These are phyloP conservation scores for Icerya purchasi DNA, from an alignment of 2,888 invertebrate genomes.

Conservation along the genomic window DNA sequence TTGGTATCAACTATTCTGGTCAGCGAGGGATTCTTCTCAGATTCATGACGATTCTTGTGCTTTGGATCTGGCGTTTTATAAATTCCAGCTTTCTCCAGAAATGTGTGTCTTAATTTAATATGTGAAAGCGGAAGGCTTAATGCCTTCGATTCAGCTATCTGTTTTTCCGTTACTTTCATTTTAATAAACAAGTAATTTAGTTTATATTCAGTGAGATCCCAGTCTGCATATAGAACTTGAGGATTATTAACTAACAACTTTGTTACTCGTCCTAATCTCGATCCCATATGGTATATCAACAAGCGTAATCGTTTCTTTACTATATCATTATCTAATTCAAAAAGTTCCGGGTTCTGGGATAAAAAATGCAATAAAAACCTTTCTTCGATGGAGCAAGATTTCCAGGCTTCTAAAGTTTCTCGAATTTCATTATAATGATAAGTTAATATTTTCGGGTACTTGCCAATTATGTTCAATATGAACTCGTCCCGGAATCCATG, in stretches of 20 bases:
- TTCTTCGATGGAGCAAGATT: background rate
- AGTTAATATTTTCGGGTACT: constrained; percentile 5
- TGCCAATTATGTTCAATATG: constrained; percentile 1
- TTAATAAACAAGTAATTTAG: constrained; percentile 2
- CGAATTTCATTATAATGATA: background rate
- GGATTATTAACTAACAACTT: constrained; percentile 1
- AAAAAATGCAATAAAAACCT: constrained; percentile 4
- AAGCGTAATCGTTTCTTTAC: background rate
- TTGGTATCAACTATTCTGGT: constrained; percentile 13
- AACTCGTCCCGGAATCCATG: background rate
- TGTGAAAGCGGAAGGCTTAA: constrained; percentile 3
- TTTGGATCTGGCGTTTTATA: constrained; percentile 11
- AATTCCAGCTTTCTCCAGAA: constrained; percentile 6
- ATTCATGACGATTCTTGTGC: constrained; percentile 6
- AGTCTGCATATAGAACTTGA: constrained; percentile 1
- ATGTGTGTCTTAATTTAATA: constrained; percentile 3
- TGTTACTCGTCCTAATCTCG: constrained; percentile 5
- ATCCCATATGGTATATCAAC: constrained; percentile 1
- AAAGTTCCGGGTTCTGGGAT: background rate
- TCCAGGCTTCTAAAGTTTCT: constrained; percentile 1
- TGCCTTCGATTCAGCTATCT: constrained; percentile 6
- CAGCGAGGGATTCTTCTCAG: constrained; percentile 15
- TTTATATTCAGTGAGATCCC: constrained; percentile 7
- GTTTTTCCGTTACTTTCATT: constrained; percentile 3
- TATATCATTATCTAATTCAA: constrained; percentile 1